phyloP scores from a whole-genome alignment of 2,888 invertebrate species.

The Orthosia cruda region DNA sequence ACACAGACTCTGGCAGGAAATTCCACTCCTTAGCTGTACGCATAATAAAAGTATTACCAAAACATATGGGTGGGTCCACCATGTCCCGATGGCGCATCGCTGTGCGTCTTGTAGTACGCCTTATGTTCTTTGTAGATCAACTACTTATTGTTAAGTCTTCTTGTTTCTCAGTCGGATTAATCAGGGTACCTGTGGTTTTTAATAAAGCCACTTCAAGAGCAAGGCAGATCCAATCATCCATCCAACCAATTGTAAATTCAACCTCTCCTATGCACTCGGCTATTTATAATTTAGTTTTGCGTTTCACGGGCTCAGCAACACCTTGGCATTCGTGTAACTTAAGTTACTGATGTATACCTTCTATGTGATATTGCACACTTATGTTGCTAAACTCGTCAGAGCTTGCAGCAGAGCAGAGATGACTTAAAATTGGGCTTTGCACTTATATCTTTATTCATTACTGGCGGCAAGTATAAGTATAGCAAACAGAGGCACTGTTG shows the following conservation, averaged over 20 bases:
- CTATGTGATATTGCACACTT: not conserved
- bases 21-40: too few species aligned
- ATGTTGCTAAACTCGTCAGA: not conserved
- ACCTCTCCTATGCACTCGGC: not conserved
- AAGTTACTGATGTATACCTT: not conserved
- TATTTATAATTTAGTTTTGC: not conserved
- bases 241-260: not conserved
- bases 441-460: not conserved
- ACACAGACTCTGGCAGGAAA: too few species aligned
- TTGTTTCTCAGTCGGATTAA: not conserved
- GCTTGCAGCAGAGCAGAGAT: too few species aligned
- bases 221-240: conserved; percentile 1
- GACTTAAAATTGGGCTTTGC: not conserved
- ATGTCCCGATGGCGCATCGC: too few species aligned
- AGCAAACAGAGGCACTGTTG: too few species aligned
- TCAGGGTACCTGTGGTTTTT: not conserved
- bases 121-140: not conserved
- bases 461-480: not conserved
- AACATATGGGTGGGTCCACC: too few species aligned
- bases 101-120: too few species aligned
- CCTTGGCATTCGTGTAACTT: not conserved
- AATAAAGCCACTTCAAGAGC: too few species aligned
- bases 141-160: too few species aligned
- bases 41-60: too few species aligned
- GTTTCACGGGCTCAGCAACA: not conserved